phyloP scores from a whole-genome alignment of 2,797 vertebrate genomes.

The Syndactyla subalaris region DNA sequence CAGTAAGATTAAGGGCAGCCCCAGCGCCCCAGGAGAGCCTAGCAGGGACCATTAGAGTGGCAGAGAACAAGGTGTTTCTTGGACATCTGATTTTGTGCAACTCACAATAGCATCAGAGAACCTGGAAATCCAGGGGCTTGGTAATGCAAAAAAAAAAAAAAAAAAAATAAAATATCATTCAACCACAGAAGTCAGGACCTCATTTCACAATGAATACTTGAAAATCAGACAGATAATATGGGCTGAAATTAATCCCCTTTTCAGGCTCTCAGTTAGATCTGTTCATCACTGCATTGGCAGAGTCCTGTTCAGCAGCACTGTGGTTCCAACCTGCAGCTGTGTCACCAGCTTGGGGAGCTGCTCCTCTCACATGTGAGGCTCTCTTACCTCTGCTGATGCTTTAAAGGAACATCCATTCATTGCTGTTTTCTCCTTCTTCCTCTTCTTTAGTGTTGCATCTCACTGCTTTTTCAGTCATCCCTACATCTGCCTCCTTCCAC shows the following conservation, averaged over 20 bases:
- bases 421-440: not conserved
- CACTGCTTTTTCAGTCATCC: not conserved
- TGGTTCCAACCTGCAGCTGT: rapidly evolving
- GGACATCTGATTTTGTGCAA: not conserved
- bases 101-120: not conserved
- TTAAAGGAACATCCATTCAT: not conserved
- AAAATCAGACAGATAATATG: rapidly evolving
- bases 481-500: not conserved
- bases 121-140: not conserved
- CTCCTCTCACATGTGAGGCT: rapidly evolving
- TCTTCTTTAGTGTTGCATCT: not conserved
- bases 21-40: not conserved
- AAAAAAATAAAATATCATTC: not conserved
- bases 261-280: not conserved
- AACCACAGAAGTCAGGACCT: not conserved
- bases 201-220: not conserved
- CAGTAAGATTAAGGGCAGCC: not conserved
- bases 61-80: not conserved
- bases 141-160: not conserved
- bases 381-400: not conserved
- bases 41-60: not conserved
- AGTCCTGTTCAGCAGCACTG: not conserved
- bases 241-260: not conserved
- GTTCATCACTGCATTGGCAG: rapidly evolving
- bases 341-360: rapidly evolving